Conservation (phyloP, 2,113 vertebrate genomes). For the Triplophysa dalaica region DNA sequence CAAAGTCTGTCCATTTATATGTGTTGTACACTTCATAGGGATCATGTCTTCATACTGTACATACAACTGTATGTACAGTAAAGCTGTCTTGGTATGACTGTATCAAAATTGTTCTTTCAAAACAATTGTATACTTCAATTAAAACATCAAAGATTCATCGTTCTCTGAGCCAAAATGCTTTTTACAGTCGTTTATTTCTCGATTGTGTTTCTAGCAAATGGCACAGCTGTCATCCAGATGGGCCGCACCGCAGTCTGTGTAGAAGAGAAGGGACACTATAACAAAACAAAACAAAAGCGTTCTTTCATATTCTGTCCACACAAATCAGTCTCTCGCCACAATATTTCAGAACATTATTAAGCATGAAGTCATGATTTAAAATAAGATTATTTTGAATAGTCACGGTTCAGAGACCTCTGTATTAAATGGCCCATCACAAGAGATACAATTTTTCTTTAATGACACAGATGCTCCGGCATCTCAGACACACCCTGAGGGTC, state of each 20-base stretch:
- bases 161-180: slow-evolving; percentile 14
- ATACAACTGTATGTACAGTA: no score
- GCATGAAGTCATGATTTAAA: slow-evolving; percentile 30
- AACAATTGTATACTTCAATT: slow-evolving; percentile 21
- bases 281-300: neutral
- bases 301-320: neutral
- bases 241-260: slow-evolving; percentile 30
- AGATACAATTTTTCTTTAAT: slow-evolving; percentile 7
- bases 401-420: neutral
- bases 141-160: slow-evolving; percentile 10
- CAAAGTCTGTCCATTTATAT: no score
- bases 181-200: slow-evolving; percentile 21
- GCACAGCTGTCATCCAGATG: slow-evolving; percentile 61
- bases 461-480: slow-evolving; percentile 9
- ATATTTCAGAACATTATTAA: neutral
- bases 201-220: slow-evolving; percentile 40
- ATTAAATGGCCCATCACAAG: slow-evolving; percentile 17
- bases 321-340: neutral
- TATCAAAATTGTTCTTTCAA: slow-evolving; percentile 4
- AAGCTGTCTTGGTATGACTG: neutral
- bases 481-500: slow-evolving; percentile 25
- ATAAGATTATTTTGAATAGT: slow-evolving; percentile 24
- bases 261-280: slow-evolving; percentile 36
- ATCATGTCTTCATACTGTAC: neutral
- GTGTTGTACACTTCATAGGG: no score